Evolutionary conservation across 2,888 invertebrate genomes (phyloP), one percentile per base, ranked within the genome.

Genomic region (Gasteruption jaculator): DNA sequence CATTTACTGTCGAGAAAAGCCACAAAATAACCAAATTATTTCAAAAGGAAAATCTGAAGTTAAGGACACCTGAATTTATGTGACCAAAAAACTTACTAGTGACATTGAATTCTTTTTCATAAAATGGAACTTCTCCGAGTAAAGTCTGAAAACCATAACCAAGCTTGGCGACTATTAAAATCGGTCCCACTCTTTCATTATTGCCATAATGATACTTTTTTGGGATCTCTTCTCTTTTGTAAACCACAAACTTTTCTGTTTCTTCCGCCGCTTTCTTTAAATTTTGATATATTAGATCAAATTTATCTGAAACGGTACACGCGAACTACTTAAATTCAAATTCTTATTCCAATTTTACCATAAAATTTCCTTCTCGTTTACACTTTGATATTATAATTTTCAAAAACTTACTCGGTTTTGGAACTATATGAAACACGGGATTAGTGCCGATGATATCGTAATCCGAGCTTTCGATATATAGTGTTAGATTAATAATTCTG

Each of bases 71-170:
- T 36, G 16, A 34, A 30, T n/a, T n/a, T n/a, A n/a, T n/a, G n/a
- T n/a, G n/a, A n/a, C n/a, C n/a, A n/a, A n/a, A 10, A 32, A 26
- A 49, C 55, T 61, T 71, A 78, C 78, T 62, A 45, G 71, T 73
- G 45, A 76, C 63, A 50, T 76, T 73, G 43, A 68, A 74, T 20
- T 59, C 56, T 42, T 68, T 54, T 32, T 73, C 65, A 55, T 75
- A 77, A 38, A 53, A 57, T 4, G 70, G 58, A 16, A 74, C 73
- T 15, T 52, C 56, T 3, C 62, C 53, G 36, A 69, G 69, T 29
- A 81, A 61, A 59, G 78, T 77, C 47, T 80, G 75, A 54, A 83
- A 78, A 2, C 72, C 77, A 65, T 80, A 84, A 10, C 79, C 79
- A 20, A 75, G 70, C 49, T 82, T 76, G 0, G 84, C 81, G 20